Evolutionary conservation across 1,140 invertebrate genomes (phyloP), one percentile per base, ranked within the genome.

Genomic region (Drosophila athabasca): DNA sequence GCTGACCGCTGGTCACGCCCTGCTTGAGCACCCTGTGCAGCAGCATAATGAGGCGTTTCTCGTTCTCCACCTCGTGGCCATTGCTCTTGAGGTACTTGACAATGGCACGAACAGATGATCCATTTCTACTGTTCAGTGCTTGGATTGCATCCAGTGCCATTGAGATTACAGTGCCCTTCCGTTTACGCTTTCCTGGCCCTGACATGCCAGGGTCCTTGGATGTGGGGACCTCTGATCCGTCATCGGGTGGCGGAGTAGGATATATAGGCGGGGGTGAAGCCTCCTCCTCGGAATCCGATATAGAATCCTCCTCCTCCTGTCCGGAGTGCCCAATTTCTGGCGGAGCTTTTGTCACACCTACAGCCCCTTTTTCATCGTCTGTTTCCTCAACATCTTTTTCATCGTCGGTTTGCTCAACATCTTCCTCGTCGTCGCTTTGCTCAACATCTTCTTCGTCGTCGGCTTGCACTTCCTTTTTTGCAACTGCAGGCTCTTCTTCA

Each of bases 231-330:
- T 68, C 74, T 1, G 11, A n/a, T 11, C 22, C 55, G 5, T 26
- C 50, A 35, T 78, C 78, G 6, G 78, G 79, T 2, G 78, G 78
- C 0, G 79, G 79, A 8, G 78, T 82, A 1, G 79, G 79, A 65
- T 61, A 78, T 3, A 48, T 65, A 46, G 55, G 54, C n/a, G 1
- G 13, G 0, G 6, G 13, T n/a, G 17, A 9, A n/a, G 1, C 13
- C 3, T 49, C 19, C 9, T 4, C 35, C 1, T 39, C 35, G 35
- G 35, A 13, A 4, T 13, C 8, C 4, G 24, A 26, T 3, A 31
- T 31, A 39, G 31, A 35, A 11, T 35, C 9, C 3, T 39, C 35
- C 35, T 39, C 35, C 35, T 39, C 4, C 35, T 13, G 17, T 19
- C 17, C 11, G 3, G 8, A 13, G 35, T 3, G 35, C 1, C 1